Conservation (phyloP, 2,113 vertebrate genomes). For the Eupsittula cactorum region DNA sequence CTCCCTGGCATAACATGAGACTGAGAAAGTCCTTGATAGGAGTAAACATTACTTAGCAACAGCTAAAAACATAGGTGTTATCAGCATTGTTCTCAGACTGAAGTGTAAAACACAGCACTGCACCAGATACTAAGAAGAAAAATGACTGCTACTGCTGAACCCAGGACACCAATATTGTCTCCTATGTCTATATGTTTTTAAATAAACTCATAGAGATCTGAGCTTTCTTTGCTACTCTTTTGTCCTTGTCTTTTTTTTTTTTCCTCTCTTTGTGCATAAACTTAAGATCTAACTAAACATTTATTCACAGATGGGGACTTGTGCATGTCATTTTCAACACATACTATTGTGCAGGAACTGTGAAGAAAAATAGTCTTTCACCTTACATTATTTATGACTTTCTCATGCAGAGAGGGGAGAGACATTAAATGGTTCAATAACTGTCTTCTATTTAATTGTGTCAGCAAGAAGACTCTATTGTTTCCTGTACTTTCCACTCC, state of each 20-base stretch:
- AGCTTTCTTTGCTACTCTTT: neutral
- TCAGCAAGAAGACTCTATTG: conserved; percentile 28
- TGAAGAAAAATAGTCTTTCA: neutral
- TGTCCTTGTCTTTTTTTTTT: neutral
- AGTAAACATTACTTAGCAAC: too few species aligned
- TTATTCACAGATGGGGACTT: neutral
- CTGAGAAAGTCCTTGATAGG: too few species aligned
- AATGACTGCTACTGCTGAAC: neutral
- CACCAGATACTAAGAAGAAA: neutral
- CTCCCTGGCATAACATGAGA: too few species aligned
- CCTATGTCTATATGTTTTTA: neutral
- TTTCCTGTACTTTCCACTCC: conserved; percentile 9
- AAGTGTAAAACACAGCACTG: neutral
- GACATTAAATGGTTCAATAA: conserved; percentile 52
- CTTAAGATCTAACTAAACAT: neutral
- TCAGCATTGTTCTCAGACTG: too few species aligned
- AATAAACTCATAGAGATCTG: neutral
- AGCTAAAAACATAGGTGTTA: too few species aligned
- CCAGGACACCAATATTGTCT: neutral
- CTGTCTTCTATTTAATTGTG: conserved; percentile 41
- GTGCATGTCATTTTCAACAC: conserved; percentile 21
- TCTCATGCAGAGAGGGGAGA: conserved; percentile 37
- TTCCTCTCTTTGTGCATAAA: neutral
- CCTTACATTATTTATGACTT: conserved; percentile 57
- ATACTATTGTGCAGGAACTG: neutral